Base-by-base conservation (phyloP, 2,797 vertebrate genomes). In the Phrynocephalus forsythii region DNA sequence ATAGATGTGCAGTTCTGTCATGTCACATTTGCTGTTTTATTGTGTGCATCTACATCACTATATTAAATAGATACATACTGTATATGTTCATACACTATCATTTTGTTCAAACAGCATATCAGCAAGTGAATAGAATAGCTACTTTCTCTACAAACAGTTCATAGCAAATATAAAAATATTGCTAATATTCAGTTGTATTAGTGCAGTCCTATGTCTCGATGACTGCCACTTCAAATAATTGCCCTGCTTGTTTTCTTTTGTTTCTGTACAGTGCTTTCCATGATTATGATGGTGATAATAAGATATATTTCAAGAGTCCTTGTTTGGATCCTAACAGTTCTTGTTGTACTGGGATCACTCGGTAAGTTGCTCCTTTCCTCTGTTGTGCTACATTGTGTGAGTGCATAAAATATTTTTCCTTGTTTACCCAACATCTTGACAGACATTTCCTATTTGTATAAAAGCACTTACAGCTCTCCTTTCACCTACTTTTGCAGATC, bases 201-300 rank as follows among this genome's bases (percentile, higher is more conserved):
- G 11, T 18, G 33, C 68, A 75, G 68, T 73, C 38, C 69, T 28
- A 6, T 89, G 86, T 93, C 67, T 87, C 73, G 85, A 3, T 20
- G 92, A 4, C 85, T 93, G 87, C 3, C 91, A 18, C 87, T 89
- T 94, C 83, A 89, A 91, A 75, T 94, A 94, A 94, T 93, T 87
- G n/a, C 91, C 75, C 91, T 2, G 50, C 28, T 94, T 91, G 94
- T 91, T 87, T 93, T 91, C 33, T 85, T 90, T 94, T 2, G 95
- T 13, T 94, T 94, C 90, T 86, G 87, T 96, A 60, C 97, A 99
- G 99, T 98, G 92, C 96, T 99, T 52, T 99, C 99, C 85, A 99
- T 99, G 98, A 96, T 98, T 94, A 97, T 99, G 95, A 99, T 99
- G 98, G 97, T 99, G 91, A 97, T 99, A 94, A 99, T 99, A 87